phyloP scores from a whole-genome alignment of 2,888 invertebrate species.

The Eulithis testata region DNA sequence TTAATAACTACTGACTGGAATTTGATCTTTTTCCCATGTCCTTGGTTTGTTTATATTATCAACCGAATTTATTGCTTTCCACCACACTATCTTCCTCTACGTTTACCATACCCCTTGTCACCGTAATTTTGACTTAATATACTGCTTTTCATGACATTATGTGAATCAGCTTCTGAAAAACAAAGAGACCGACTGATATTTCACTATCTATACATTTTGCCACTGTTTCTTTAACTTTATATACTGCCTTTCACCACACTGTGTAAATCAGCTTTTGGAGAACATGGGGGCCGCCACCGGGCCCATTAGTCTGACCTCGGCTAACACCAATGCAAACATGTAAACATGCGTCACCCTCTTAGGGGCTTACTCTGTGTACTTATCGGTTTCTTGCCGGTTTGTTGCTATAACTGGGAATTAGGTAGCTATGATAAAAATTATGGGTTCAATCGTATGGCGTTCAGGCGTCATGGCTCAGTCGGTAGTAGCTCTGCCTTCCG shows the following conservation, averaged over 20 bases:
- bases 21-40: too few relatives aligned
- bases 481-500: too few relatives aligned
- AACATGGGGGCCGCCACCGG: conserved; percentile 55
- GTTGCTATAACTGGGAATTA: conserved; percentile 7
- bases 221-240: conserved; percentile 10
- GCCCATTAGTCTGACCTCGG: conserved; percentile 63
- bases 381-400: conserved; percentile 39
- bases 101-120: too few relatives aligned
- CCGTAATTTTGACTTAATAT: too few relatives aligned
- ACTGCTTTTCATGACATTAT: too few relatives aligned
- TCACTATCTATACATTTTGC: too few relatives aligned
- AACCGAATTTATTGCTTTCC: conserved; percentile 29
- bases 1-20: too few relatives aligned
- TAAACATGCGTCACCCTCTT: conserved; percentile 56
- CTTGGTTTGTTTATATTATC: background rate
- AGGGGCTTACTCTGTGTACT: conserved; percentile 43
- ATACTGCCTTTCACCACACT: conserved; percentile 32
- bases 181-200: too few relatives aligned
- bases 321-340: conserved; percentile 69
- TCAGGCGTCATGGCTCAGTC: too few relatives aligned
- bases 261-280: conserved; percentile 43
- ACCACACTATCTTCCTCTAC: conserved; percentile 20
- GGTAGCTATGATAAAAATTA: conserved; percentile 1
- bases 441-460: too few relatives aligned
- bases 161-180: too few relatives aligned